Evolutionary conservation across 2,113 vertebrate genomes (phyloP).

Genomic region (Patagioenas fasciata): DNA sequence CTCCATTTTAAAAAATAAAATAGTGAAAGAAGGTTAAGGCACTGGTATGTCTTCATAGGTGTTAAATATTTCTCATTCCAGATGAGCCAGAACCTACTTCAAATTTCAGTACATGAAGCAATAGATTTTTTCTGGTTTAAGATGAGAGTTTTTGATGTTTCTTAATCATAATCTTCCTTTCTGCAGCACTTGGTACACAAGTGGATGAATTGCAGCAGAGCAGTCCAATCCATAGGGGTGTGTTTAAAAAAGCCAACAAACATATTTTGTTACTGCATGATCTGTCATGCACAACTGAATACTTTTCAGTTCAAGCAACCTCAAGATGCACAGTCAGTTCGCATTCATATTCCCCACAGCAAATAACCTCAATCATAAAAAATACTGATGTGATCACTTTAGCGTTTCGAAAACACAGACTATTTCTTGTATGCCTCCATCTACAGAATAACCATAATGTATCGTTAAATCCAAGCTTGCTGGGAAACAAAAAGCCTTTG

Average conservation of each 20-base stretch:
- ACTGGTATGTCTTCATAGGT: neutral
- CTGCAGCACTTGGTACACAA: neutral
- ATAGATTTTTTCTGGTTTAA: neutral
- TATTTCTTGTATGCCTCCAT: neutral
- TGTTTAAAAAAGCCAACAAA: neutral
- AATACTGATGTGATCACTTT: neutral
- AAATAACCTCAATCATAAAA: neutral
- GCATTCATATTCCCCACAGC: neutral
- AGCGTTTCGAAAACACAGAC: neutral
- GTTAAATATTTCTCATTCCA: neutral
- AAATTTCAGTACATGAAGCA: neutral
- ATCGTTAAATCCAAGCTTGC: neutral
- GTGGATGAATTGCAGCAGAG: neutral
- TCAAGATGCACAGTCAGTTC: neutral
- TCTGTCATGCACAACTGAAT: neutral
- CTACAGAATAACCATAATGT: neutral
- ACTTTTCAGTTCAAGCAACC: neutral
- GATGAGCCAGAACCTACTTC: neutral
- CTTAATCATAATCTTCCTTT: neutral
- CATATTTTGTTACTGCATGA: neutral
- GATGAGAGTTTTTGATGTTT: neutral
- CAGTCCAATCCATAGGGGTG: neutral
- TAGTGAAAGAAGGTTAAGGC: neutral
- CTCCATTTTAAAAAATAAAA: neutral
- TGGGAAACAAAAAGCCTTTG: neutral